Conservation (phyloP, 2,113 vertebrate genomes). For the Cephalopterus ornatus region DNA sequence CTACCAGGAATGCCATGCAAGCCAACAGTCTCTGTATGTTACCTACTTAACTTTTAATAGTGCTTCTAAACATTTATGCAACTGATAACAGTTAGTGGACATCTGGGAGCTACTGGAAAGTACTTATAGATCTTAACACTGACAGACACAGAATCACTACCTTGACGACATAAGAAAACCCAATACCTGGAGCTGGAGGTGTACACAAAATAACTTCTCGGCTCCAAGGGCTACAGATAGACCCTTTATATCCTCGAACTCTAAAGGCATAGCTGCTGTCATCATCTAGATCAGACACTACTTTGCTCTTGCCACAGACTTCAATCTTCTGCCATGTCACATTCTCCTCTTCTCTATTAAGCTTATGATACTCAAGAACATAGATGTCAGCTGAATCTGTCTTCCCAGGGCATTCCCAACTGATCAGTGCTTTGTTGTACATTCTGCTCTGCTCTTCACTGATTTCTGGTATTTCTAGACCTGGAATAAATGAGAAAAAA, state of each 20-base stretch:
- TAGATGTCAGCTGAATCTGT: slow-evolving; percentile 82
- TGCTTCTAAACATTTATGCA: neutral
- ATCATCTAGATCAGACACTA: slow-evolving; percentile 80
- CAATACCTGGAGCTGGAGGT: slow-evolving; percentile 88
- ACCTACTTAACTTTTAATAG: neutral
- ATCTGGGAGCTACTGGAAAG: neutral
- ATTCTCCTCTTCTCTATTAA: slow-evolving; percentile 75
- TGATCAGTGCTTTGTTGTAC: slow-evolving; percentile 87
- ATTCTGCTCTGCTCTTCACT: slow-evolving; percentile 83
- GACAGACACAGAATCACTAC: neutral
- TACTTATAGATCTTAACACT: neutral
- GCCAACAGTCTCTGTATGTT: neutral
- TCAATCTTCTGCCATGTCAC: slow-evolving; percentile 78
- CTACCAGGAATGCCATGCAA: neutral
- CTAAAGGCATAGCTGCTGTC: slow-evolving; percentile 86
- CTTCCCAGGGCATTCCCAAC: slow-evolving; percentile 85
- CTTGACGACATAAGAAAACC: neutral
- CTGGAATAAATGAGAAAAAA: slow-evolving; percentile 59
- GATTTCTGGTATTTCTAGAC: slow-evolving; percentile 88
- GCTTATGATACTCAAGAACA: slow-evolving; percentile 86
- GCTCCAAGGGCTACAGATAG: slow-evolving; percentile 86
- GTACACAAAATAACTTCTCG: slow-evolving; percentile 84
- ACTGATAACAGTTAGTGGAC: neutral
- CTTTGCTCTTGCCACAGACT: slow-evolving; percentile 77
- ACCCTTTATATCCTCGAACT: slow-evolving; percentile 85